These are phyloP conservation scores for Hyalella azteca DNA, from an alignment of 2,888 invertebrate genomes.

Conservation along the genomic window DNA sequence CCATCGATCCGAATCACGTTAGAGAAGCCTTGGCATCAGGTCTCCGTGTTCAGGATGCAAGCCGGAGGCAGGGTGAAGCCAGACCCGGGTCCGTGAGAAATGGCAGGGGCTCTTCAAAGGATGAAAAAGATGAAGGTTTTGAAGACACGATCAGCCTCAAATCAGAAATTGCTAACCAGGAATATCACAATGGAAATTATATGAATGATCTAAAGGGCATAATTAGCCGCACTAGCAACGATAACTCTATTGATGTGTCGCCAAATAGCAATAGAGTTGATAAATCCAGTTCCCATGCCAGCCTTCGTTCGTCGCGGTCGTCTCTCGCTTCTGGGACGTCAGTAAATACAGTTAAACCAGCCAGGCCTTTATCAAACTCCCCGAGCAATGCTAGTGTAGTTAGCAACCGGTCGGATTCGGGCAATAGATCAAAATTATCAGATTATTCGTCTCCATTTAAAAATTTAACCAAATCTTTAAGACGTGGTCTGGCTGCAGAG, in stretches of 20 bases:
- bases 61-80: constrained; percentile 38
- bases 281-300: constrained; percentile 45
- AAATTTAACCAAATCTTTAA: constrained; percentile 41
- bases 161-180: constrained; percentile 48
- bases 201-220: constrained; percentile 21
- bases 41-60: constrained; percentile 41
- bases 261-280: background rate
- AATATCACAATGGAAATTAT: constrained; percentile 14
- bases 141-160: constrained; percentile 48
- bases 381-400: constrained; percentile 50
- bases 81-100: constrained; percentile 38
- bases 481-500: constrained; percentile 41
- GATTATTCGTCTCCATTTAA: constrained; percentile 45
- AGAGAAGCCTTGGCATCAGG: constrained; percentile 41
- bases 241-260: background rate
- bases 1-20: constrained; percentile 49
- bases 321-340: constrained; percentile 55
- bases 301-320: constrained; percentile 49
- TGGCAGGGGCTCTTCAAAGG: constrained; percentile 38
- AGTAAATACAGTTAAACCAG: constrained; percentile 53
- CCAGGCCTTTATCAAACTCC: constrained; percentile 49
- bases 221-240: background rate
- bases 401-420: constrained; percentile 46
- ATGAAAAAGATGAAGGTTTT: constrained; percentile 52
- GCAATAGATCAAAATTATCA: constrained; percentile 37